Base-by-base conservation (phyloP, 1,140 invertebrate genomes). In the Oedothorax gibbosus region DNA sequence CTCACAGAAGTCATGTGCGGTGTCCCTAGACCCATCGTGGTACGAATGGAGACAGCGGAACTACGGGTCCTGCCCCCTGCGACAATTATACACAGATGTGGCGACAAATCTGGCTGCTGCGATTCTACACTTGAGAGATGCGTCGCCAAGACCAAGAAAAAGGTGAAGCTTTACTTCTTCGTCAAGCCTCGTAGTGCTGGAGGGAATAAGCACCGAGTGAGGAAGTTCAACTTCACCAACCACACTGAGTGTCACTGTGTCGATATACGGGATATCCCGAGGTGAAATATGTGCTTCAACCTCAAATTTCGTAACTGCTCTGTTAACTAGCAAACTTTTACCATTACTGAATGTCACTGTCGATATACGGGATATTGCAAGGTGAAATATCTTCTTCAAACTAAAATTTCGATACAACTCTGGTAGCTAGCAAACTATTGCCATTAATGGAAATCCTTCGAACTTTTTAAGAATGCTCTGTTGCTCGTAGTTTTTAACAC, bases 241-340 rank as follows among this genome's bases (percentile, higher is more conserved):
- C 79, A 81, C 7, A 81, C 79, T 7, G 66, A 66, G 10, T 81
- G 79, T 53, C 68, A 81, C 18, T 81, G 79, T 60, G 54, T 21
- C 8, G 50, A 71, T 71, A n/a, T 18, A 4, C 51, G 69, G 12
- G 12, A 20, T 66, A 66, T 66, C 9, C 64, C 20, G 7, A 66
- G 20, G 18, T 66, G 49, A 66, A 9, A 7, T 21, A 5, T 66
- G 18, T 35, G 35, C 35, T 35, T 35, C 5, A 35, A 35, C 35
- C 35, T 18, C 2, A 62, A 62, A 62, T 62, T 62, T 18, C 18
- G 57, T 62, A 18, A 62, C 18, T 3, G 2, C 57, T 62, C 57
- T 62, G 3, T 3, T 62, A 2, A 12, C 57, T 62, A 15, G 2
- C 57, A 62, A 62, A 62, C 57, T 2, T 2, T 62, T 12, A 62